Evolutionary conservation across 2,888 invertebrate species (phyloP).

Genomic region (Aproaerema taeniolella): DNA sequence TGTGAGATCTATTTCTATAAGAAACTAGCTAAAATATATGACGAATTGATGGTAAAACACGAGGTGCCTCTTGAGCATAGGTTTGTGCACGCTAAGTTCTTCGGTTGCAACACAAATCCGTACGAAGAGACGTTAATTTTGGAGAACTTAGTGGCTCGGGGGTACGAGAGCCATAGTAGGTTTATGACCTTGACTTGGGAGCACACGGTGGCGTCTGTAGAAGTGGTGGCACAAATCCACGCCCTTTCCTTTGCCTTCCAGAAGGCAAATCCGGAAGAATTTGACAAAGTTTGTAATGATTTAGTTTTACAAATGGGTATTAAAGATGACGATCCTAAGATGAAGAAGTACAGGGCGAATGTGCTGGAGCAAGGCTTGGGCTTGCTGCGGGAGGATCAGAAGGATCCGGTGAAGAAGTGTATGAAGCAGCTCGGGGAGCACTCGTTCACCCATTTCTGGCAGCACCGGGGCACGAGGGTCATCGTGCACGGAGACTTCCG

Average conservation of each 20-base stretch:
- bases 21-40: slow-evolving; percentile 25
- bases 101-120: slow-evolving; percentile 25
- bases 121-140: slow-evolving; percentile 40
- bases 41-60: slow-evolving; percentile 24
- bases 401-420: slow-evolving; percentile 17
- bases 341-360: slow-evolving; percentile 28
- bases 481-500: slow-evolving; percentile 39
- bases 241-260: slow-evolving; percentile 49
- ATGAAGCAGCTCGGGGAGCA: slow-evolving; percentile 16
- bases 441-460: slow-evolving; percentile 22
- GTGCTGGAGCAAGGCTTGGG: slow-evolving; percentile 9
- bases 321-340: slow-evolving; percentile 20
- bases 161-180: slow-evolving; percentile 31
- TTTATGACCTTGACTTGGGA: slow-evolving; percentile 37
- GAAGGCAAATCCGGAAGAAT: slow-evolving; percentile 38
- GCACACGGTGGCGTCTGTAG: slow-evolving; percentile 34
- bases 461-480: slow-evolving; percentile 27
- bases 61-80: slow-evolving; percentile 24
- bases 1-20: slow-evolving; percentile 32
- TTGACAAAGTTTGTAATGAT: slow-evolving; percentile 17
- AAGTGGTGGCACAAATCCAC: slow-evolving; percentile 44
- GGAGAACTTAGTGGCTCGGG: slow-evolving; percentile 38
- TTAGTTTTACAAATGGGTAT: slow-evolving; percentile 20
- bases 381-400: background rate
- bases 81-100: slow-evolving; percentile 31